These are phyloP conservation scores for Nannospalax galili DNA, from an alignment of 2,113 vertebrate genomes.

Conservation along the genomic window DNA sequence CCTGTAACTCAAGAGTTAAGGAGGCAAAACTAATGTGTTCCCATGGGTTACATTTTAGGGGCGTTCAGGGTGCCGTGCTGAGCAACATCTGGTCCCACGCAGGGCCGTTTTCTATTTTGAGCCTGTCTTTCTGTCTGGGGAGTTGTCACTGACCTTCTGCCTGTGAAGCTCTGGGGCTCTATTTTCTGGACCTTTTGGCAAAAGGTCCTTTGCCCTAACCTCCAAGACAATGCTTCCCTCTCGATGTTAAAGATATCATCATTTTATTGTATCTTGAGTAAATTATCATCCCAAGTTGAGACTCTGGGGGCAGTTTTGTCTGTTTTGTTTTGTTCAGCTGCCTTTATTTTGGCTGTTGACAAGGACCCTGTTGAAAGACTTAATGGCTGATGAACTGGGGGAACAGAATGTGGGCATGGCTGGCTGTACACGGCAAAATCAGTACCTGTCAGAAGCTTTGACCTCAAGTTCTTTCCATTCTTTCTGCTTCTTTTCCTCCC, in stretches of 20 bases:
- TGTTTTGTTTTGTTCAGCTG: not conserved
- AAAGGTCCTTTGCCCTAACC: not conserved
- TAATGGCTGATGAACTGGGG: not conserved
- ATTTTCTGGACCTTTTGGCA: not conserved
- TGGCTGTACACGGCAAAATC: not conserved
- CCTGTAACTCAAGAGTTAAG: not conserved
- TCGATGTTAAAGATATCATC: not conserved
- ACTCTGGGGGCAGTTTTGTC: not conserved
- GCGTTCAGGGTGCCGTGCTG: not conserved
- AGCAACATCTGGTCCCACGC: not conserved
- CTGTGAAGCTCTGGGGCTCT: not conserved
- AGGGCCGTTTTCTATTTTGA: not conserved
- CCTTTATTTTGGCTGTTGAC: not conserved
- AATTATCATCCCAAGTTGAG: not conserved
- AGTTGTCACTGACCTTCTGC: not conserved
- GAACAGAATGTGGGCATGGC: not conserved
- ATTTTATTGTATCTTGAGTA: not conserved
- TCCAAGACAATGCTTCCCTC: not conserved
- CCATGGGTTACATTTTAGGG: not conserved
- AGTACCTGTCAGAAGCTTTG: not conserved
- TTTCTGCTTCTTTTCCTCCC: not conserved
- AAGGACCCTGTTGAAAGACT: not conserved
- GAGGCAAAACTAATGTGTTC: not conserved
- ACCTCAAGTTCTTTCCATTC: not conserved
- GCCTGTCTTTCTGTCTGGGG: not conserved